Evolutionary conservation across 2,113 vertebrate genomes (phyloP), one percentile per base, ranked within the genome.

Genomic region (Phycodurus eques): DNA sequence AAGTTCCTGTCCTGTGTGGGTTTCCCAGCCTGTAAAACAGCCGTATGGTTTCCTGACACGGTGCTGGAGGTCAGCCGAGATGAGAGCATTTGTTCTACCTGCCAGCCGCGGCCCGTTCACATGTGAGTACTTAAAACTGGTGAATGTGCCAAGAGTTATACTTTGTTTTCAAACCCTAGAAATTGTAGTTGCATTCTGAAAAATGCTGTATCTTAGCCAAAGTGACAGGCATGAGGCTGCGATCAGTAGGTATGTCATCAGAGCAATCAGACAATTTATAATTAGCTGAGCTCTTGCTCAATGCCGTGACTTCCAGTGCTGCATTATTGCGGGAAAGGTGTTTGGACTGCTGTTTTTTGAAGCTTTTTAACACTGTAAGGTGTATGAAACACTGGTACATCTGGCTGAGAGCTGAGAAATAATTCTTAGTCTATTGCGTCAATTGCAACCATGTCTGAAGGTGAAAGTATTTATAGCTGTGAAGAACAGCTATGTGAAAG

Each of bases 61-160:
- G 95, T 98, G 71, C 88, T 97, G 77, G 98, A 98, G n/a, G 96
- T 95, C 85, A 92, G 87, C 87, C 93, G 94, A 81, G 96, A 98
- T 0, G 92, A 88, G 1, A 94, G 93, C 0, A 0, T 96, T 64
- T 99, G 98, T 83, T 80, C 90, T 0, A 91, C 91, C 5, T 99
- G 98, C 80, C 79, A 71, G 67, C 98, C 98, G 0, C 85, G 78
- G 8, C 96, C 96, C 0, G 88, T 99, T 43, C 92, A 99, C 90
- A 96, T 94, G 98, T 98, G 71, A 93, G 94, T 76, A 59, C 68
- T 47, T 53, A 13, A 31, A 39, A 43, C 19, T 27, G 15, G 31
- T 22, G 1, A 27, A 27, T 43, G 22, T 15, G 22, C 46, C 54
- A 7, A 54, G 46, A 60, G 27, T 42, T 47, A 27, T 27, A 27